Conservation (phyloP, 1,140 invertebrate species). For the Cephus cinctus region DNA sequence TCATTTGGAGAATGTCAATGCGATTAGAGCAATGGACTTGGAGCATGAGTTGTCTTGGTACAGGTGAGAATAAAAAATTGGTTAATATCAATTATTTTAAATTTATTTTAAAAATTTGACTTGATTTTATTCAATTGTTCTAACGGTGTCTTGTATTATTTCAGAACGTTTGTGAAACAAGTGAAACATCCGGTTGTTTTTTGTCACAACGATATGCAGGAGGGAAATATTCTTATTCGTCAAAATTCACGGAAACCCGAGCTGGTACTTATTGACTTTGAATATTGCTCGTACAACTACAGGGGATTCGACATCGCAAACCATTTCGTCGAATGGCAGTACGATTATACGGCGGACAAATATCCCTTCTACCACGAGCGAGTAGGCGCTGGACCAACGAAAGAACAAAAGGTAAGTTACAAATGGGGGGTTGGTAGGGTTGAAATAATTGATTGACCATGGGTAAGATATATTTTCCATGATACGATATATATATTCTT, state of each 20-base stretch:
- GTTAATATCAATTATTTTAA: neutral
- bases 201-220: conserved; percentile 97
- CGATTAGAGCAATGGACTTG: conserved; percentile 42
- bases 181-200: conserved; percentile 88
- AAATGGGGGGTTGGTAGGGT: conserved; percentile 22
- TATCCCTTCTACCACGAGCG: conserved; percentile 77
- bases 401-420: conserved; percentile 75
- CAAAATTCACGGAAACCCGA: conserved; percentile 62
- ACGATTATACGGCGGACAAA: conserved; percentile 80
- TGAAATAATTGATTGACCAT: neutral
- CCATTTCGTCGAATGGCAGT: conserved; percentile 94
- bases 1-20: conserved; percentile 40
- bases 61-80: conserved; percentile 32
- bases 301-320: conserved; percentile 94
- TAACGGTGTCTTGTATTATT: conserved; percentile 13
- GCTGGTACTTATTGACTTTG: conserved; percentile 86
- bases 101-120: neutral
- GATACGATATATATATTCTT: no score
- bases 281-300: conserved; percentile 93
- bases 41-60: conserved; percentile 47
- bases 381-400: conserved; percentile 68
- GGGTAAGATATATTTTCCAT: conserved; percentile 1
- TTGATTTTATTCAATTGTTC: neutral
- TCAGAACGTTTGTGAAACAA: conserved; percentile 38
- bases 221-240: conserved; percentile 73